These are phyloP conservation scores for Mustela lutreola DNA, from an alignment of 2,113 vertebrate species.

Conservation along the genomic window DNA sequence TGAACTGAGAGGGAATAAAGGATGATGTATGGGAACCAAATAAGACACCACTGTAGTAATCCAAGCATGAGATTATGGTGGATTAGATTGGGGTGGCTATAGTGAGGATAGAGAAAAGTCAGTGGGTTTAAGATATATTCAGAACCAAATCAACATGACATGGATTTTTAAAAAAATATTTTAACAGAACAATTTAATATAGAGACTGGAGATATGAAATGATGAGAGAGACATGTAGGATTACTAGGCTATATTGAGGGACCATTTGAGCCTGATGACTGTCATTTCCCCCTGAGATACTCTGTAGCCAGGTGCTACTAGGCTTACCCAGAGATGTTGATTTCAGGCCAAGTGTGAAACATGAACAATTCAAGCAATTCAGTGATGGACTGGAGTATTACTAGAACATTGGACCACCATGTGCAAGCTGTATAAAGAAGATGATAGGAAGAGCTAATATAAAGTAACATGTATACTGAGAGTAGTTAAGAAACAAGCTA, in stretches of 20 bases:
- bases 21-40: not conserved
- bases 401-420: not conserved
- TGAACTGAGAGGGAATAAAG: not conserved
- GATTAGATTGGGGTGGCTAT: not conserved
- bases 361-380: not conserved
- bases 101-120: not conserved
- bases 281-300: not conserved
- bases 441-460: not conserved
- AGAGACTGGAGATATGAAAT: not conserved
- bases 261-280: not conserved
- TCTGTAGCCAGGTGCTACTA: not conserved
- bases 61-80: not conserved
- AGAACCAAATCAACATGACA: not conserved
- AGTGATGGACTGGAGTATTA: not conserved
- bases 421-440: not conserved
- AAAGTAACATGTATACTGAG: not conserved
- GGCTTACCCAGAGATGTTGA: not conserved
- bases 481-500: not conserved
- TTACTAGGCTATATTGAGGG: not conserved
- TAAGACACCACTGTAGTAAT: not conserved
- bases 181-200: not conserved
- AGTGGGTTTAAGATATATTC: not conserved
- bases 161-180: not conserved
- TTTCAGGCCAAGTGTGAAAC: not conserved
- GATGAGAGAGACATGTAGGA: not conserved